A percentile compares a stretch with the other conserved stretches of the same genome.
Evolutionary conservation across 2,113 vertebrate genomes (phyloP).

Genomic region (Empidonax alnorum): DNA sequence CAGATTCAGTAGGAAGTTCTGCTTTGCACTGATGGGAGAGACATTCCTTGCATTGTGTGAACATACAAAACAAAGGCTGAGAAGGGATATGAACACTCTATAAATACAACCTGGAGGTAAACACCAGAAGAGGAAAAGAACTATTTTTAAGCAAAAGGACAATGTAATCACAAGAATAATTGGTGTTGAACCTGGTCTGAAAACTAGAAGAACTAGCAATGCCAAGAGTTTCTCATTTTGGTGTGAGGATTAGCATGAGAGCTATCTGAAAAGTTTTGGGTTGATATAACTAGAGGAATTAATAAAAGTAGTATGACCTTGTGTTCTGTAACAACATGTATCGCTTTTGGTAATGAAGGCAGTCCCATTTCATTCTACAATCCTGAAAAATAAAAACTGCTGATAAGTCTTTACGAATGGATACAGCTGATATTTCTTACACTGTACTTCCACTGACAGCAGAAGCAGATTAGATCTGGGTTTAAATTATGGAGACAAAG

Average conservation of each 20-base stretch:
- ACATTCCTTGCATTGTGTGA: conserved; percentile 58
- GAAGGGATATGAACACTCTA: conserved; percentile 63
- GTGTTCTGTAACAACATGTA: background rate
- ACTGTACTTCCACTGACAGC: background rate
- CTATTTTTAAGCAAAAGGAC: conserved; percentile 66
- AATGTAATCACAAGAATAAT: conserved; percentile 48
- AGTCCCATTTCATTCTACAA: background rate
- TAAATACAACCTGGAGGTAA: conserved; percentile 62
- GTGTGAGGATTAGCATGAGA: background rate
- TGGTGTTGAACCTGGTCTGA: background rate
- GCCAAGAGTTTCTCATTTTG: background rate
- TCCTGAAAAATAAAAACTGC: background rate
- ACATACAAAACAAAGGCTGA: conserved; percentile 59
- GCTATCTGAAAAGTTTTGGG: background rate
- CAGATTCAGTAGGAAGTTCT: conserved; percentile 42
- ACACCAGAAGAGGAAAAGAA: conserved; percentile 60
- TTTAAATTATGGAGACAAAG: background rate
- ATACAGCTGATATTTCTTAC: background rate
- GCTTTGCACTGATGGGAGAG: conserved; percentile 28
- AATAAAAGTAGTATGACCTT: background rate
- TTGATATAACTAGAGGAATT: background rate
- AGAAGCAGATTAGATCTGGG: background rate
- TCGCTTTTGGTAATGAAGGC: background rate
- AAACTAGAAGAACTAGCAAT: background rate
- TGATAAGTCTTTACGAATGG: background rate